Evolutionary conservation across 2,888 invertebrate genomes (phyloP).

Genomic region (Drosophila yooni): DNA sequence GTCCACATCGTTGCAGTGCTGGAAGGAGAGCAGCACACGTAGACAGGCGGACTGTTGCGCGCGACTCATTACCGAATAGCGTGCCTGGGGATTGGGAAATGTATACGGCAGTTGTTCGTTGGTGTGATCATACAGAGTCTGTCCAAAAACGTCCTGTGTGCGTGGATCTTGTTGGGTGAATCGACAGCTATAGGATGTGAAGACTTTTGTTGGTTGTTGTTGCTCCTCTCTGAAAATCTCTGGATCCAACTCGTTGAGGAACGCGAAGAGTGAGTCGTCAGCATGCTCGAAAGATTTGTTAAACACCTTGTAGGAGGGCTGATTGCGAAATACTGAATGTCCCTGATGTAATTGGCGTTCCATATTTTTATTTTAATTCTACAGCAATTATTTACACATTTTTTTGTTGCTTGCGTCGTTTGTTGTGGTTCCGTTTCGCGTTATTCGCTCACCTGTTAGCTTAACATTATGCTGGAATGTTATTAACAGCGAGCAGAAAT

Average conservation of each 20-base stretch:
- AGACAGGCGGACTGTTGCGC: conserved; percentile 73
- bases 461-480: neutral
- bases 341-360: conserved; percentile 28
- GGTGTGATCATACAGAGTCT: conserved; percentile 62
- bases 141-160: conserved; percentile 46
- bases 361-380: conserved; percentile 19
- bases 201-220: conserved; percentile 24
- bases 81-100: conserved; percentile 53
- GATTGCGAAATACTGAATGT: conserved; percentile 59
- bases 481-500: conserved; percentile 22
- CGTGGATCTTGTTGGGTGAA: conserved; percentile 73
- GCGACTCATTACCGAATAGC: conserved; percentile 56
- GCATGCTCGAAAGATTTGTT: conserved; percentile 73
- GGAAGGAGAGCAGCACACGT: conserved; percentile 61
- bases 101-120: conserved; percentile 14
- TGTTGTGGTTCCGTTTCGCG: neutral
- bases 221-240: conserved; percentile 42
- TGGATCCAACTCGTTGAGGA: conserved; percentile 75
- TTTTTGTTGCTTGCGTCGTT: conserved; percentile 4
- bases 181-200: conserved; percentile 27
- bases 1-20: conserved; percentile 31
- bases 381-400: neutral
- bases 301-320: conserved; percentile 75
- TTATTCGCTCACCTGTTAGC: conserved; percentile 3
- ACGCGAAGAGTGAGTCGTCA: conserved; percentile 67